phyloP scores from a whole-genome alignment of 2,797 vertebrate genomes.

The Myripristis murdjan region DNA sequence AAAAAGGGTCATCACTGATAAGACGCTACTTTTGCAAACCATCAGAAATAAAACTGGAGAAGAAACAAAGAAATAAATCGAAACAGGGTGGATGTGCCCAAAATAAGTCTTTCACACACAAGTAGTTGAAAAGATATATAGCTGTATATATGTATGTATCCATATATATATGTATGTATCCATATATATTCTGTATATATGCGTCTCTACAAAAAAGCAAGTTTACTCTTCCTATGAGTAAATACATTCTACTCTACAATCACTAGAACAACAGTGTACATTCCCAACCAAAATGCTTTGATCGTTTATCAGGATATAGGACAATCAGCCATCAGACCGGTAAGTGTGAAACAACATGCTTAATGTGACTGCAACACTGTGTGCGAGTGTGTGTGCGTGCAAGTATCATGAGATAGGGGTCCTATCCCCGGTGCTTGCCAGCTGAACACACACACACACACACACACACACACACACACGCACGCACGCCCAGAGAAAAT shows the following conservation, averaged over 20 bases:
- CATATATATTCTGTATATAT: conserved; percentile 83
- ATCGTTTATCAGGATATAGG: conserved; percentile 63
- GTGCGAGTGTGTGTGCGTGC: conserved; percentile 30
- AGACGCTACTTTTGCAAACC: conserved; percentile 62
- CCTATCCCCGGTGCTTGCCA: conserved; percentile 26
- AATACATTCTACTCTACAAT: conserved; percentile 87
- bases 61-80: conserved; percentile 60
- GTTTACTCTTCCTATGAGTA: conserved; percentile 82
- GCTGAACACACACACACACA: conserved; percentile 31
- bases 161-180: conserved; percentile 69
- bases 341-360: conserved; percentile 66
- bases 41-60: conserved; percentile 47
- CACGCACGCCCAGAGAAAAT: conserved; percentile 61
- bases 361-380: conserved; percentile 38
- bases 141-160: conserved; percentile 60
- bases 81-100: conserved; percentile 65
- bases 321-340: conserved; percentile 57
- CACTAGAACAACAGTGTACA: conserved; percentile 82
- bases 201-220: conserved; percentile 82
- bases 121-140: conserved; percentile 77
- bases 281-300: conserved; percentile 78
- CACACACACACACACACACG: conserved; percentile 34
- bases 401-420: conserved; percentile 26
- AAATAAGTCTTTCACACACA: conserved; percentile 70
- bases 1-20: conserved; percentile 60